Base-by-base conservation (phyloP, 1,140 invertebrate species). In the Cephus cinctus region DNA sequence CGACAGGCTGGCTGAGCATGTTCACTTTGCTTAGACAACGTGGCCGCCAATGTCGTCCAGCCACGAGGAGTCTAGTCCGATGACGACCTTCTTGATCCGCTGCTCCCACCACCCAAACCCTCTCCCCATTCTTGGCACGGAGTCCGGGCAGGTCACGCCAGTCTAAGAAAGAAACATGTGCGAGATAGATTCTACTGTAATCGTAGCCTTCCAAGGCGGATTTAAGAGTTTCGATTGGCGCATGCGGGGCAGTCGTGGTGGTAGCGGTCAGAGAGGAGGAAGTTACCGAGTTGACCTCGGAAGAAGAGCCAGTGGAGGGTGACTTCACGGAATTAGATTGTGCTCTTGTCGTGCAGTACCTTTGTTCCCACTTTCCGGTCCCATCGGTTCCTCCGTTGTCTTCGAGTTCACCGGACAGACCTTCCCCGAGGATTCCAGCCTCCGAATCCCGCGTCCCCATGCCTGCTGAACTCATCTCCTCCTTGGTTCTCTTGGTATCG, bases 1-100 rank as follows among this genome's bases (percentile, higher is more conserved):
- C 71, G 1, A 80, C 78, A 4, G 80, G 79, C 38, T 81, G 79
- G 23, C 69, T 80, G 3, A 80, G 40, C 78, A 80, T 80, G 57
- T 81, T 80, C n/a, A 80, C 78, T 22, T 66, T 59, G 15, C 68
- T 61, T 5, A 80, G 49, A 57, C 78, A 80, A 9, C 64, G 56
- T 0, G 79, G 80, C 21, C 77, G 59, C 77, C 78, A 80, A 45
- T 78, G 57, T 16, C 69, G 70, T 4, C 79, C 79, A 1, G 76
- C 71, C 1, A 80, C 76, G 40, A 80, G 57, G 1, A 81, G 54
- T 16, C 78, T 59, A 3, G 78, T 80, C 19, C 78, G 55, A 46
- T 80, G 79, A 19, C 73, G 60, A 4, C 80, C 79, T 11, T 70
- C 72, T 38, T 71, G 69, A 60, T 80, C 78, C 1, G 73, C 76